phyloP scores from a whole-genome alignment of 2,888 invertebrate species.

The Pardosa pseudoannulata region DNA sequence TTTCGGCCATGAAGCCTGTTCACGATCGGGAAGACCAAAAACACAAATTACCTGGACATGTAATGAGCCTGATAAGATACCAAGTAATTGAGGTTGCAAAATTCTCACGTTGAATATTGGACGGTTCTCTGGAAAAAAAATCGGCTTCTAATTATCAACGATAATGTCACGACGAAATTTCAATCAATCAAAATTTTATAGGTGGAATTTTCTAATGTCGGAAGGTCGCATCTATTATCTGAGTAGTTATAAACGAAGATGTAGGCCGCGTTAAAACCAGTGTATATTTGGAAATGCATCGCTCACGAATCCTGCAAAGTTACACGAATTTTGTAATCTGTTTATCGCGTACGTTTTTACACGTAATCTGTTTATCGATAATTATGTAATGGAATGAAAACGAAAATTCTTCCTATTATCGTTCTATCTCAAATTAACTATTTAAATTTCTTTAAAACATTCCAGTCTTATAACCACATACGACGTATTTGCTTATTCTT shows the following conservation, averaged over 20 bases:
- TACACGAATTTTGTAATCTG: no score
- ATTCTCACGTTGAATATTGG: slow-evolving; percentile 12
- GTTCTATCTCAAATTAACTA: no score
- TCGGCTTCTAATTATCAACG: slow-evolving; percentile 20
- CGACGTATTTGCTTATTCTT: no score
- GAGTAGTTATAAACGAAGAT: neutral
- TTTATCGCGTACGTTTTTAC: no score
- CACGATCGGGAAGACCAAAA: neutral
- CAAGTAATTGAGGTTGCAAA: slow-evolving; percentile 17
- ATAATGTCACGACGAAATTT: slow-evolving; percentile 32
- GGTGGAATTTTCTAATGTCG: slow-evolving; percentile 14
- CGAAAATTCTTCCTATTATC: no score
- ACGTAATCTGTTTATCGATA: no score
- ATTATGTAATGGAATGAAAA: no score
- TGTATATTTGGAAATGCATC: no score
- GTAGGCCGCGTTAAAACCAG: no score
- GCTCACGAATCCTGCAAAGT: no score
- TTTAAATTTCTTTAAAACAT: no score
- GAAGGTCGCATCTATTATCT: slow-evolving; percentile 28
- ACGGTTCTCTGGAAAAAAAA: neutral
- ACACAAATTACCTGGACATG: neutral
- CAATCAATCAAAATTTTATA: slow-evolving; percentile 63
- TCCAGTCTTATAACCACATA: no score
- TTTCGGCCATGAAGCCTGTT: neutral
- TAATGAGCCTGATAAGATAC: slow-evolving; percentile 16